Base-by-base conservation (phyloP, 2,797 vertebrate species). In the Clamator glandarius region DNA sequence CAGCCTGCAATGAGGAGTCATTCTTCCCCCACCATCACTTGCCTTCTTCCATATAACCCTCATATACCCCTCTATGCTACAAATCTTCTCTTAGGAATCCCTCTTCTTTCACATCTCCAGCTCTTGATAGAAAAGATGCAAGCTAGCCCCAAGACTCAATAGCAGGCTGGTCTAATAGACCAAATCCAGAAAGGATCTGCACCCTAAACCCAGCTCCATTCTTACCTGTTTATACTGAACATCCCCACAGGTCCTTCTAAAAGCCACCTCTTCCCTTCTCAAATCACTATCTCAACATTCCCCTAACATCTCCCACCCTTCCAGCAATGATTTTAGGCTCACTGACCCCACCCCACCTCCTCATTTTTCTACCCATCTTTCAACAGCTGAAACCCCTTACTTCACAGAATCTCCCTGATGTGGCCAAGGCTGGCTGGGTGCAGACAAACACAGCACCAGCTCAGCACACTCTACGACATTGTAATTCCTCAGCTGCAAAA, bases 311-410 rank as follows among this genome's bases (percentile, higher is more conserved):
- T 70, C 48, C 36, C 31, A 20, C 18, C 7, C 8, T 61, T 25
- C 21, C 42, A 78, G 52, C 12, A 39, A 39, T 9, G 28, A 6
- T 54, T 72, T 58, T n/a, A 35, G 28, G 44, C 46, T 61, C 15
- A 8, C 12, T 5, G 2, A 8, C 6, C 29, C 10, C 12, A 3
- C 26, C 23, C 28, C 17, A 44, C 6, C 3, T 15, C 21, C 26
- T 11, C 41, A 2, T 15, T n/a, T 54, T 33, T 39, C 10, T 57
- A 36, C 26, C 55, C 20, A 19, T 9, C 24, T 61, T 48, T 48
- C 69, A 73, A 23, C 21, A 63, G n/a, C 66, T 36, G 75, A 61
- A 69, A 70, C 3, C 9, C 5, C 46, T 48, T 26, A 21, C 42
- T 46, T 55, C 46, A 20, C 36, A 52, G 48, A 18, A 7, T 28